Percentiles rank a stretch among this genome's conserved stretches.
phyloP scores from a whole-genome alignment of 2,797 vertebrate genomes.

The Premnoplex brunnescens region DNA sequence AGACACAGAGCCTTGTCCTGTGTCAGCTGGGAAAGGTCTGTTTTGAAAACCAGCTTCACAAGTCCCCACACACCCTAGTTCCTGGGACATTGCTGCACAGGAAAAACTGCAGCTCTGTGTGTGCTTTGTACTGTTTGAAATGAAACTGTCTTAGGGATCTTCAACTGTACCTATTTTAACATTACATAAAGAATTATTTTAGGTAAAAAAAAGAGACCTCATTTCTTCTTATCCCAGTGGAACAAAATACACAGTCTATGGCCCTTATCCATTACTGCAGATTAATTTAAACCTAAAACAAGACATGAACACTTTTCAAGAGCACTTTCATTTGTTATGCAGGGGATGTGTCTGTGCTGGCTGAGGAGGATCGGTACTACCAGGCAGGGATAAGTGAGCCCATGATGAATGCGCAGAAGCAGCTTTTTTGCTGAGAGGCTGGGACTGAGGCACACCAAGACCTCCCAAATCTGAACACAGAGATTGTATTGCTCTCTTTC shows the following conservation, averaged over 20 bases:
- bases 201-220: not conserved
- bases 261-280: not conserved
- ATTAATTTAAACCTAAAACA: not conserved
- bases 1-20: not conserved
- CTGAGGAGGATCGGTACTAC: not conserved
- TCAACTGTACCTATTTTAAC: not conserved
- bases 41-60: not conserved
- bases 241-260: not conserved
- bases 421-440: not conserved
- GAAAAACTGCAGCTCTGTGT: not conserved
- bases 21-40: not conserved
- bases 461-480: not conserved
- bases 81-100: not conserved
- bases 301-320: not conserved
- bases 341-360: not conserved
- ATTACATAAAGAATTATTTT: not conserved
- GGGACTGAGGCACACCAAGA: not conserved
- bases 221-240: not conserved
- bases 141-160: not conserved
- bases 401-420: not conserved
- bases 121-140: not conserved
- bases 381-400: not conserved
- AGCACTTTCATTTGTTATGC: not conserved
- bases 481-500: not conserved
- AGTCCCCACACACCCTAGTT: not conserved